These are phyloP conservation scores for Oedothorax gibbosus DNA, from an alignment of 1,140 invertebrate genomes.

Conservation along the genomic window DNA sequence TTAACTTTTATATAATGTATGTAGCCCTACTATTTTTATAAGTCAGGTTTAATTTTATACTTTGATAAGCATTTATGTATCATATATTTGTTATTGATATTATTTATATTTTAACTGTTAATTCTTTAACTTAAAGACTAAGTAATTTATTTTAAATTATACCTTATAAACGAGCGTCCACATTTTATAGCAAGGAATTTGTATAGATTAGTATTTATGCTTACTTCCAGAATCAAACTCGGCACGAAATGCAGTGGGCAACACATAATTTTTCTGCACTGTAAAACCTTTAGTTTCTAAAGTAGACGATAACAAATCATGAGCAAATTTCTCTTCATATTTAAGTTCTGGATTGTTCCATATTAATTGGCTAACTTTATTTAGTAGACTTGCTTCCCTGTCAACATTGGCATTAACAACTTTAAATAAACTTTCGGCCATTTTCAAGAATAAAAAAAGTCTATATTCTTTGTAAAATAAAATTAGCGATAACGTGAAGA, in stretches of 20 bases:
- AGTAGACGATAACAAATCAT: slow-evolving; percentile 66
- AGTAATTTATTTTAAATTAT: too few relatives aligned
- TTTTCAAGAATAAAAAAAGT: not conserved
- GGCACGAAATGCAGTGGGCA: slow-evolving; percentile 68
- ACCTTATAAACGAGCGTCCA: too few relatives aligned
- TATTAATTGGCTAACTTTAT: slow-evolving; percentile 62
- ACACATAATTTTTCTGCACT: slow-evolving; percentile 65
- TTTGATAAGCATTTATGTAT: too few relatives aligned
- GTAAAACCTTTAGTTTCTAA: slow-evolving; percentile 65
- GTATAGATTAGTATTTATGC: too few relatives aligned
- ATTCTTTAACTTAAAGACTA: too few relatives aligned
- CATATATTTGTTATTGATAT: too few relatives aligned
- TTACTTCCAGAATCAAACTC: slow-evolving; percentile 59
- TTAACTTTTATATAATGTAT: too few relatives aligned
- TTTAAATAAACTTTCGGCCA: slow-evolving; percentile 15
- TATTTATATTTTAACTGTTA: too few relatives aligned
- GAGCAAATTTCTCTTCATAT: slow-evolving; percentile 67
- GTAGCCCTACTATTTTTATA: too few relatives aligned
- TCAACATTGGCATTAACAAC: slow-evolving; percentile 11
- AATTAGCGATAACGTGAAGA: too few relatives aligned
- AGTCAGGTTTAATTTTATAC: too few relatives aligned
- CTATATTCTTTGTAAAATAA: not conserved
- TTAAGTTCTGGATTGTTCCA: slow-evolving; percentile 68
- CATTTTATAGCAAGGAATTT: too few relatives aligned
- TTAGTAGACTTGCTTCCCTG: slow-evolving; percentile 40